Evolutionary conservation across 2,888 invertebrate species (phyloP), one percentile per base, ranked within the genome.

Genomic region (Thumatha senex): DNA sequence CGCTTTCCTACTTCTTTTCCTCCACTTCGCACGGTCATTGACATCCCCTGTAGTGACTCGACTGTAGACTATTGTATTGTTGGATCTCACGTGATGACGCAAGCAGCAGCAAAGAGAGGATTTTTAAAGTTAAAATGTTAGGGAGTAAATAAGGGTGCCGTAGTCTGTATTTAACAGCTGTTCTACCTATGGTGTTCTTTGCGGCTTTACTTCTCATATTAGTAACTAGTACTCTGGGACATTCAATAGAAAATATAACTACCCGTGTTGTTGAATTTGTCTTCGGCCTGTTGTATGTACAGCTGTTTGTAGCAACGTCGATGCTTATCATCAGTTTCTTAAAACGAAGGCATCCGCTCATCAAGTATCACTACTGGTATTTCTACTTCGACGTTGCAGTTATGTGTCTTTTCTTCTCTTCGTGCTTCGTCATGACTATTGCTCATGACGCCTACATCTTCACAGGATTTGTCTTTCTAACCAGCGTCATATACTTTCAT

Each of bases 141-240:
- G n/a, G n/a, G n/a, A n/a, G n/a, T n/a, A n/a, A n/a, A n/a, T n/a
- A n/a, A n/a, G n/a, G n/a, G n/a, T n/a, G n/a, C n/a, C n/a, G n/a
- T n/a, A n/a, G n/a, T n/a, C n/a, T n/a, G n/a, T n/a, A n/a, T n/a
- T n/a, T 76, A n/a, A 81, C 88, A n/a, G 80, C 86, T 9, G 74
- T 86, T 0, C 48, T 83, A 0, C 86, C 86, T 0, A 84, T 87
- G 69, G 35, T 85, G 0, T 40, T 79, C n/a, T 87, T 87, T 44
- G 74, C 76, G 9, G 75, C 70, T 0, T 35, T 86, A 0, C 71
- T 87, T 0, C 63, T 83, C 0, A 15, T 80, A 0, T 58, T 80
- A 13, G 65, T 78, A 2, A 55, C 69, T 0, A 63, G 58, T 1
- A 66, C 66, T 8, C 56, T 74, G 47, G 65, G 73, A 1, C 31